Evolutionary conservation across 2,888 invertebrate genomes (phyloP).

Genomic region (Synanthedon formicaeformis): DNA sequence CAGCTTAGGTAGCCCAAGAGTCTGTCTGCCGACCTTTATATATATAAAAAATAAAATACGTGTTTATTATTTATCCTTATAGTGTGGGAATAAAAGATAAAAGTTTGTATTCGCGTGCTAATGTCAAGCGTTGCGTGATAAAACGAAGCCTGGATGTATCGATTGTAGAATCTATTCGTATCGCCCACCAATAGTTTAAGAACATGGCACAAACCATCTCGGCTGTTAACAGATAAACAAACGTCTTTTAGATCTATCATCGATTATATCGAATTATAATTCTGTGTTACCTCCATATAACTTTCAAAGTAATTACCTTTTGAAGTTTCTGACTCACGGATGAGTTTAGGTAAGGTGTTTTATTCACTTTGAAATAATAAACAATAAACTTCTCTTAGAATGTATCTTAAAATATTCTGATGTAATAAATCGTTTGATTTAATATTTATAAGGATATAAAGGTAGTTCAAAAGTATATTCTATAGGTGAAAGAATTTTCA

Average conservation of each 20-base stretch:
- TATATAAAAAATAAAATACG: not conserved
- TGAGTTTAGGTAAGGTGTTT: too few relatives aligned
- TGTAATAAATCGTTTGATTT: too few relatives aligned
- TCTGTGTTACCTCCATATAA: not conserved
- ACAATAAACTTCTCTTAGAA: too few relatives aligned
- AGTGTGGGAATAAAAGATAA: constrained; percentile 6
- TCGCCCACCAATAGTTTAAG: constrained; percentile 37
- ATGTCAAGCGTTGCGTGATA: constrained; percentile 35
- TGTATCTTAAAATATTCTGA: too few relatives aligned
- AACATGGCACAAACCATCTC: constrained; percentile 22
- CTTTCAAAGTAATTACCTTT: too few relatives aligned
- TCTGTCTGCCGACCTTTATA: not conserved
- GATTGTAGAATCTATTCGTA: constrained; percentile 42
- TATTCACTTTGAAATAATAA: too few relatives aligned
- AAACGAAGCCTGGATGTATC: constrained; percentile 32
- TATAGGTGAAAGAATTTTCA: too few relatives aligned
- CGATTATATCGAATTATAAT: constrained; percentile 41
- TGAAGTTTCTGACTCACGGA: too few relatives aligned
- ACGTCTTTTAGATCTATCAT: constrained; percentile 47
- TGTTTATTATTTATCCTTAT: not conserved
- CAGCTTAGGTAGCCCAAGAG: too few relatives aligned
- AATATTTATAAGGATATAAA: too few relatives aligned
- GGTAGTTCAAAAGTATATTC: too few relatives aligned
- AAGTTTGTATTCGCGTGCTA: constrained; percentile 12
- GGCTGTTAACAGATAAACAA: constrained; percentile 15